phyloP scores from a whole-genome alignment of 1,140 invertebrate genomes.

The Conopomorpha cramerella region DNA sequence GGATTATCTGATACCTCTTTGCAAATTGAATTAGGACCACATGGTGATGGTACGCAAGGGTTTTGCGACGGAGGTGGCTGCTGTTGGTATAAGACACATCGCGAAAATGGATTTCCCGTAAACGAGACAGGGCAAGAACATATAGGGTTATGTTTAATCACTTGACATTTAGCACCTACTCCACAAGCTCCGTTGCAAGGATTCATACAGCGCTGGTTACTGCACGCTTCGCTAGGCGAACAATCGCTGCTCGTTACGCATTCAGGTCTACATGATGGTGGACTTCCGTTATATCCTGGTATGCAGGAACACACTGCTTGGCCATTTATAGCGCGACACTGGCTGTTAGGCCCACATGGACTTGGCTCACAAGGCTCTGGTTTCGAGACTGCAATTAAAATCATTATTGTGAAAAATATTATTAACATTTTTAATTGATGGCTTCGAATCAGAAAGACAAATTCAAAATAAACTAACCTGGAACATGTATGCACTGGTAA shows the following conservation, averaged over 20 bases:
- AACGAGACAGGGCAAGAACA: constrained; percentile 70
- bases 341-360: constrained; percentile 67
- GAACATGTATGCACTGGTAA: constrained; percentile 62
- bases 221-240: constrained; percentile 69
- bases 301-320: constrained; percentile 75
- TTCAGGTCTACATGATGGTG: constrained; percentile 74
- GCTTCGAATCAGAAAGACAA: no score
- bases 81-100: constrained; percentile 60
- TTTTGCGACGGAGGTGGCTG: constrained; percentile 47
- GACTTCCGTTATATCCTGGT: constrained; percentile 75
- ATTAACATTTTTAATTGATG: background rate
- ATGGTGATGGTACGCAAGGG: constrained; percentile 68
- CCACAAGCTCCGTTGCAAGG: constrained; percentile 77
- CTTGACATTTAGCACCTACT: constrained; percentile 68
- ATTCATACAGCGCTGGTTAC: constrained; percentile 73
- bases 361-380: constrained; percentile 62
- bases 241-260: constrained; percentile 72
- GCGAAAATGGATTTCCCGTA: constrained; percentile 75
- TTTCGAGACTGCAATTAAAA: constrained; percentile 28
- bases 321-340: constrained; percentile 71
- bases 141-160: constrained; percentile 77
- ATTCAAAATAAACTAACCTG: no score
- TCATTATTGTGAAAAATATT: constrained; percentile 5
- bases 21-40: constrained; percentile 68
- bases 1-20: constrained; percentile 62